Evolutionary conservation across 2,113 vertebrate species (phyloP), one percentile per base, ranked within the genome.

Genomic region (Jaculus jaculus): DNA sequence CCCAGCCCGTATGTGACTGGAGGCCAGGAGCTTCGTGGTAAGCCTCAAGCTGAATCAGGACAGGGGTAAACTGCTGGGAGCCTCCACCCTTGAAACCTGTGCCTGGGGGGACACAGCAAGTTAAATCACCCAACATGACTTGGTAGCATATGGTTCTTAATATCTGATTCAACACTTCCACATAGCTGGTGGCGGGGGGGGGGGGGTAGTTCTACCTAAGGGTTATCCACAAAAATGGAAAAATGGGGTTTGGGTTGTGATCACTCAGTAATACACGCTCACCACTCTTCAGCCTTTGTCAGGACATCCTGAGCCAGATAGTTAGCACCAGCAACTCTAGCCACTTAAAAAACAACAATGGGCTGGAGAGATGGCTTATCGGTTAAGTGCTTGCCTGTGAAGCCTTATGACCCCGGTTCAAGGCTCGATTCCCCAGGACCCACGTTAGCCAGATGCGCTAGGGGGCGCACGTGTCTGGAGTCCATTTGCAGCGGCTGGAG

Each of bases 81-180:
- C 30, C 47, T 51, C 42, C 47, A 24, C 42, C 87, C 90, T 84
- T 69, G 61, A 77, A 61, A n/a, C 32, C 30, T 65, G 81, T 34
- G 24, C 71, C 12, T 0, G 1, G 15, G 75, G 63, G 47, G 42
- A 13, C 54, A 13, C 39, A 58, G 63, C 85, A 87, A 73, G 72
- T 73, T 78, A 42, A 74, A 90, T 87, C 94, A 87, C n/a, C 78
- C 47, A 39, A 77, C 37, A 79, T 92, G 92, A 87, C 88, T 82
- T 96, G 85, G 74, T 24, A 42, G 72, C 42, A 13, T 68, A 12
- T 32, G 91, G 81, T 91, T 91, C 94, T 94, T 89, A 82, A 47
- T 13, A 80, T 83, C 69, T 80, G 92, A 79, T 69, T 94, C 32
- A 47, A 47, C 5, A 47, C 42, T 47, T 47, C 42, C 42, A 6